Evolutionary conservation across 2,797 vertebrate genomes (phyloP), one percentile per base, ranked within the genome.

Genomic region (Chromobotia macracanthus): DNA sequence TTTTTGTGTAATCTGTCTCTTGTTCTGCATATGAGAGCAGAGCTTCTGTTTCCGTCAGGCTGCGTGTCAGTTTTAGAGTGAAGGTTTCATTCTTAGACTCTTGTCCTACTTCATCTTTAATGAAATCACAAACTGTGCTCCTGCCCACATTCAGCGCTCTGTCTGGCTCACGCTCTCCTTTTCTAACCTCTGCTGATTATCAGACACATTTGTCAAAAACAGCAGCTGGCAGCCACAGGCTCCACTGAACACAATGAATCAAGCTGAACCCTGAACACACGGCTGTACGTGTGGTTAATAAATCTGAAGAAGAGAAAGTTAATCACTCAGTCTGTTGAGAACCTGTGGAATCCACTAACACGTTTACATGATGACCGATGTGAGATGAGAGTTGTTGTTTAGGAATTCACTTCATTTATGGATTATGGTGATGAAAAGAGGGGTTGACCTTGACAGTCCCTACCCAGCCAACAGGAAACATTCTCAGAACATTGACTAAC

Each of bases 61-160:
- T n/a, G n/a, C n/a, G 16, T 66, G 21, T 66, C 46, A 53, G 31
- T 74, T 71, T 77, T 67, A 11, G 19, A 41, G 55, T 48, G 79
- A 60, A 28, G 11, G 7, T 5, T 56, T 38, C 50, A 61, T 53
- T 69, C 9, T 61, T 67, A 69, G 60, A 31, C 72, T 60, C 25
- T 7, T 75, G 44, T 50, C 38, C 60, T 35, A 28, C 38, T 80
- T 53, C 46, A 15, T 35, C 11, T 67, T 23, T 46, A 46, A 67
- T 76, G 35, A 58, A 76, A 46, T 67, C 63, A 67, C 35, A 23
- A 76, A 67, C 56, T 56, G 35, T 46, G 44, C 28, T 58, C 38
- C 63, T 61, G 51, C 61, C 64, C 61, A 9, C 28, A 0, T n/a
- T n/a, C n/a, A n/a, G n/a, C n/a, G n/a, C n/a, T n/a, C n/a, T 61